Conservation (phyloP, 1,140 invertebrate species). For the Hylaeus volcanicus region DNA sequence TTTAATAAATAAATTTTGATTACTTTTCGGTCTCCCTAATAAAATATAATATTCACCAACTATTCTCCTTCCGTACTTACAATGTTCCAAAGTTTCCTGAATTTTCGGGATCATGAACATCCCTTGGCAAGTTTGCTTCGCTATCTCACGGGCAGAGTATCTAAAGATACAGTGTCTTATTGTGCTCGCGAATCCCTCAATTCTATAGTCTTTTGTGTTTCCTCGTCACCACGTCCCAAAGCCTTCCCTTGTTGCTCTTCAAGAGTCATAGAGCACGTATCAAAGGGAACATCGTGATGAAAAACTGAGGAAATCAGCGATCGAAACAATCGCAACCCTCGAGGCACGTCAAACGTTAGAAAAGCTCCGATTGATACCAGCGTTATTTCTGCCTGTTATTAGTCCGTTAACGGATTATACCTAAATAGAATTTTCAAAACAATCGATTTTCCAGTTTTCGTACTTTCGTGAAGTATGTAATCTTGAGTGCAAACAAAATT, state of each 20-base stretch:
- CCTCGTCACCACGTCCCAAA: not conserved
- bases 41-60: no score
- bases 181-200: constrained; percentile 6
- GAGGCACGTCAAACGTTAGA: constrained; percentile 15
- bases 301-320: not conserved
- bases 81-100: no score
- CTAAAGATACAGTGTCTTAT: not conserved
- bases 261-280: not conserved
- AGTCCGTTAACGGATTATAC: not conserved
- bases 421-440: no score
- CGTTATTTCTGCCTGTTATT: constrained; percentile 31
- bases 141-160: not conserved
- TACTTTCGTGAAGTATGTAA: no score
- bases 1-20: no score
- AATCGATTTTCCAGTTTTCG: no score
- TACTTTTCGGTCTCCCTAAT: no score
- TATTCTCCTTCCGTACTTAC: not conserved
- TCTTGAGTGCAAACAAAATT: no score
- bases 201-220: not conserved
- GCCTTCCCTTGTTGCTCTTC: not conserved
- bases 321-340: not conserved
- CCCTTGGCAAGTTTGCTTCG: not conserved
- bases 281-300: not conserved
- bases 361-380: constrained; percentile 8
- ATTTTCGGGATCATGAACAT: no score